phyloP scores from a whole-genome alignment of 2,797 vertebrate species.

The Onychomys torridus region DNA sequence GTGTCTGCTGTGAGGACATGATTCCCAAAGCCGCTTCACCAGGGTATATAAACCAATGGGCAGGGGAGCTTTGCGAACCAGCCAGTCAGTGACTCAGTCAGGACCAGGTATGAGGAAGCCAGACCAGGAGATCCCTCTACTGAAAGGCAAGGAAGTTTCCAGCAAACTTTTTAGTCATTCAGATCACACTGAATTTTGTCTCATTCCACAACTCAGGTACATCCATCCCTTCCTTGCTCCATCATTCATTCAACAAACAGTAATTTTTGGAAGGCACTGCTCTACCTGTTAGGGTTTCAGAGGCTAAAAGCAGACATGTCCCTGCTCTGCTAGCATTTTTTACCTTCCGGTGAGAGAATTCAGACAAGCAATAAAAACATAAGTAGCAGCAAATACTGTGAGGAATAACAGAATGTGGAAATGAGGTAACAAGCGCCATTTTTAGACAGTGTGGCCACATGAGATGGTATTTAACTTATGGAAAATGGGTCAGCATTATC shows the following conservation, averaged over 20 bases:
- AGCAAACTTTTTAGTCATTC: neutral
- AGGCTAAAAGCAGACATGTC: neutral
- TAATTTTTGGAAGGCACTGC: neutral
- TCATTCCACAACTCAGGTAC: neutral
- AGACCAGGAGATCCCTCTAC: neutral
- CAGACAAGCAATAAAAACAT: neutral
- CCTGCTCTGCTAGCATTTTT: neutral
- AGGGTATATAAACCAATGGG: accelerated
- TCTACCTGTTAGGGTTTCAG: neutral
- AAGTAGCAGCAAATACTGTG: neutral
- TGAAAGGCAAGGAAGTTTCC: neutral
- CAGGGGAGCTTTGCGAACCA: neutral
- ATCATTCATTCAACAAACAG: neutral
- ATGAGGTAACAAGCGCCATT: neutral
- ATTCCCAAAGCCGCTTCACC: neutral
- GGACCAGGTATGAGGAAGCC: neutral
- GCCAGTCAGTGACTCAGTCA: neutral
- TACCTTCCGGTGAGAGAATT: neutral
- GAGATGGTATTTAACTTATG: neutral
- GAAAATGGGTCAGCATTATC: neutral
- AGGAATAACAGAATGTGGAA: slow-evolving; percentile 26
- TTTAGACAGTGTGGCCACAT: neutral
- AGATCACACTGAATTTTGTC: neutral
- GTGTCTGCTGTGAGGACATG: neutral
- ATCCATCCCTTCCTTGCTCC: neutral